A percentile compares a stretch with the other conserved stretches of the same genome.
Evolutionary conservation across 2,888 invertebrate genomes (phyloP).

Genomic region (Loripinus fragilis): DNA sequence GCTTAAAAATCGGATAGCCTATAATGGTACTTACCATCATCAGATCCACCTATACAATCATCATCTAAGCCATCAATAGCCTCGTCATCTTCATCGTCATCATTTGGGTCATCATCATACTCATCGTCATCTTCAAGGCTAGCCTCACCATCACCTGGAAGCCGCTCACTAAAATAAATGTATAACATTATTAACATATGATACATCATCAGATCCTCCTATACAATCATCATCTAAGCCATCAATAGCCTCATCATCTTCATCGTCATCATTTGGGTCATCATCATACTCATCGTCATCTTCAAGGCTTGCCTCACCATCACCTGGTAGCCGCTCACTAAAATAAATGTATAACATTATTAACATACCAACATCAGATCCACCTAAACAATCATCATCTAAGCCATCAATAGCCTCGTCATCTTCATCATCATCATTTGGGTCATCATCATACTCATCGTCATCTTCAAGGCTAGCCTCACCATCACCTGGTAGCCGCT

Average conservation of each 20-base stretch:
- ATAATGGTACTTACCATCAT: constrained; percentile 61
- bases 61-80: constrained; percentile 70
- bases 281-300: constrained; percentile 66
- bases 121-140: constrained; percentile 66
- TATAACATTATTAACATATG: no score
- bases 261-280: constrained; percentile 65
- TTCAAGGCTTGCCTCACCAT: constrained; percentile 77
- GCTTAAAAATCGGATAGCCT: no score
- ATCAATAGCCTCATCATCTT: constrained; percentile 70
- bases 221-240: constrained; percentile 61
- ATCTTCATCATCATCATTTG: constrained; percentile 64
- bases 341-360: constrained; percentile 63
- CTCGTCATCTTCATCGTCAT: constrained; percentile 64
- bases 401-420: constrained; percentile 69
- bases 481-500: constrained; percentile 78
- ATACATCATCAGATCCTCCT: neutral
- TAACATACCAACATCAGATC: constrained; percentile 30
- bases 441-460: constrained; percentile 67
- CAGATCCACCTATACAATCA: constrained; percentile 67
- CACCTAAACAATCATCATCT: constrained; percentile 53
- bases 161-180: constrained; percentile 69
- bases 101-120: constrained; percentile 64
- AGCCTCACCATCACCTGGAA: constrained; percentile 79
- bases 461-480: constrained; percentile 73
- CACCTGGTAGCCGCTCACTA: constrained; percentile 77